phyloP scores from a whole-genome alignment of 2,888 invertebrate genomes.

The Cryptus armator region DNA sequence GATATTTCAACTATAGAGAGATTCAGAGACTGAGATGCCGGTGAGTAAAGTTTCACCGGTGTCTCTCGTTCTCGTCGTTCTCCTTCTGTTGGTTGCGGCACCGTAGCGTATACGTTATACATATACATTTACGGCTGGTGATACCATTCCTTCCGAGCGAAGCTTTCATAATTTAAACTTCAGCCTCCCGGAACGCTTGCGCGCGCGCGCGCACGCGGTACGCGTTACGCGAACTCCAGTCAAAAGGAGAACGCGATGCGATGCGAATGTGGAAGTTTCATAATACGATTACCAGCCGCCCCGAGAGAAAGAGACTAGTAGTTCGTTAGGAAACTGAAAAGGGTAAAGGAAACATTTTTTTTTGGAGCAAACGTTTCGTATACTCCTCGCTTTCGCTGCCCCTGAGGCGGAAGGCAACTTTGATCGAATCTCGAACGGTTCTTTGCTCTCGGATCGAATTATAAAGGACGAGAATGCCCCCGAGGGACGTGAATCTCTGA shows the following conservation, averaged over 20 bases:
- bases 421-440: conserved; percentile 23
- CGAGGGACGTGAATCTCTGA: not conserved
- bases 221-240: not conserved
- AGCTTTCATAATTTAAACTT: conserved; percentile 16
- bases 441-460: conserved; percentile 15
- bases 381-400: not conserved
- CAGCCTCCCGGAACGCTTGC: not conserved
- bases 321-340: not conserved
- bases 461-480: conserved; percentile 17
- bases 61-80: not conserved
- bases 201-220: not conserved
- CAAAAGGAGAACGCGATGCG: not conserved
- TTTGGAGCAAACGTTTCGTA: conserved; percentile 4
- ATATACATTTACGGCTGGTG: not conserved
- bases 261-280: conserved; percentile 24
- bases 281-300: conserved; percentile 29
- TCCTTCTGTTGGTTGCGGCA: not conserved
- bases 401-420: not conserved
- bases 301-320: not conserved
- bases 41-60: not conserved
- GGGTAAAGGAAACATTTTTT: not conserved
- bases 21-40: not conserved
- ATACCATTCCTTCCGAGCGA: not conserved
- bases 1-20: not conserved
- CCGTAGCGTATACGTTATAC: not conserved